Evolutionary conservation across 2,113 vertebrate genomes (phyloP).

Genomic region (Cacatua alba): DNA sequence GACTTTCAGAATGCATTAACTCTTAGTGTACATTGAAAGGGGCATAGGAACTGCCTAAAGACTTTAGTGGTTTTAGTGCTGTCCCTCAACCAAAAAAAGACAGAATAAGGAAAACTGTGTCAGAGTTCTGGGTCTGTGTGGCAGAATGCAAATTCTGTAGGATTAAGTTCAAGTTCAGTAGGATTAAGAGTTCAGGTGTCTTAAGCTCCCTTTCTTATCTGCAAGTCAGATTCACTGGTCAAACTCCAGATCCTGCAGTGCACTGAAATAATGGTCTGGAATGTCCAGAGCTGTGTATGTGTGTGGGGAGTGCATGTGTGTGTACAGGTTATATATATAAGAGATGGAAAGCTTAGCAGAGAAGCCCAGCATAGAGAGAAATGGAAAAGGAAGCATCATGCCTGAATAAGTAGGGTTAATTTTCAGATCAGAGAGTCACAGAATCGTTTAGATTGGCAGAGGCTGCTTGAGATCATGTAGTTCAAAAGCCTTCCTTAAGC

Average conservation of each 20-base stretch:
- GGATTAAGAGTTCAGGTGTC: not conserved
- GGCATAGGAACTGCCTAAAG: not conserved
- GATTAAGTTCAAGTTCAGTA: not conserved
- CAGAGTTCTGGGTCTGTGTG: not conserved
- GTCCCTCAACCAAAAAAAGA: not conserved
- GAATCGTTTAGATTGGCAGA: not conserved
- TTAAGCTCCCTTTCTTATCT: not conserved
- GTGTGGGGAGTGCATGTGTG: rapidly evolving
- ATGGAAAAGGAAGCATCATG: not conserved
- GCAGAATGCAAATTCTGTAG: not conserved
- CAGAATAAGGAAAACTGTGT: not conserved
- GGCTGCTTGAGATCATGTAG: not conserved
- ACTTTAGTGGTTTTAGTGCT: not conserved
- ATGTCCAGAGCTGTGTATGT: not conserved
- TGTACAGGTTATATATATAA: not conserved
- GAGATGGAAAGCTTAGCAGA: not conserved
- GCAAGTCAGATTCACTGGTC: not conserved
- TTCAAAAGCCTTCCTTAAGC: not conserved
- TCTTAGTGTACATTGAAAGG: not conserved
- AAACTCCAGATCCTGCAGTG: not conserved
- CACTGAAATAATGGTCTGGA: not conserved
- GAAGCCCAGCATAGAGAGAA: not conserved
- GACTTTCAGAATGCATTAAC: conserved; percentile 5
- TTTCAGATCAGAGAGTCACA: not conserved
- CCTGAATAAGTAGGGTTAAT: not conserved